Evolutionary conservation across 2,888 invertebrate species (phyloP).

Genomic region (Anoncus sp.): DNA sequence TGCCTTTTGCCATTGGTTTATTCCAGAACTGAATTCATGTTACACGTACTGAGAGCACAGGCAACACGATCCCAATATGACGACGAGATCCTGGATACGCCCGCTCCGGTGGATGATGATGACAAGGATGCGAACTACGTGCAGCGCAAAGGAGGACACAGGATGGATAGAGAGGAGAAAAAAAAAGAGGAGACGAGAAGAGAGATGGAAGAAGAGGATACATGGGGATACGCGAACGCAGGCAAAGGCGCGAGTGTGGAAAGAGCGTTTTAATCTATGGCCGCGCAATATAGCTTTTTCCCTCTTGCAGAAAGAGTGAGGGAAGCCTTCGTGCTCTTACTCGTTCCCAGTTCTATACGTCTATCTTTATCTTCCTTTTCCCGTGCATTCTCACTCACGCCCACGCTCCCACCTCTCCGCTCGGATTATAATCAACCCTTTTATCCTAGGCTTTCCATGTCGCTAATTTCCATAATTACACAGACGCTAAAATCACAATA

Average conservation of each 20-base stretch:
- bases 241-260: slow-evolving; percentile 80
- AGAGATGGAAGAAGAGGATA: slow-evolving; percentile 63
- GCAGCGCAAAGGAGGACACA: slow-evolving; percentile 45
- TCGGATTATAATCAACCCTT: slow-evolving; percentile 83
- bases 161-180: slow-evolving; percentile 7
- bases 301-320: slow-evolving; percentile 49
- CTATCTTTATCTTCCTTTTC: slow-evolving; percentile 49
- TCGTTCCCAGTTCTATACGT: slow-evolving; percentile 28
- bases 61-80: slow-evolving; percentile 78
- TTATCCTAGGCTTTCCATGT: slow-evolving; percentile 84
- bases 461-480: slow-evolving; percentile 84
- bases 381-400: slow-evolving; percentile 56
- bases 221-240: slow-evolving; percentile 67
- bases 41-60: slow-evolving; percentile 63
- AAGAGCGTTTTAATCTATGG: slow-evolving; percentile 83
- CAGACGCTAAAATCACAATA: slow-evolving; percentile 84
- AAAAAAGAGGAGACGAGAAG: slow-evolving; percentile 36
- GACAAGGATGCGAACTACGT: slow-evolving; percentile 61
- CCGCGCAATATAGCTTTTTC: slow-evolving; percentile 68
- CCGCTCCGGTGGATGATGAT: slow-evolving; percentile 58
- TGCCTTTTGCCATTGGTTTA: slow-evolving; percentile 54
- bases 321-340: slow-evolving; percentile 40
- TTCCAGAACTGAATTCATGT: slow-evolving; percentile 59
- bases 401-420: slow-evolving; percentile 69
- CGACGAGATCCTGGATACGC: slow-evolving; percentile 74